Percentiles rank a stretch among this genome's conserved stretches.
Conservation (phyloP, 2,797 vertebrate species). For the Rhabdomys pumilio region DNA sequence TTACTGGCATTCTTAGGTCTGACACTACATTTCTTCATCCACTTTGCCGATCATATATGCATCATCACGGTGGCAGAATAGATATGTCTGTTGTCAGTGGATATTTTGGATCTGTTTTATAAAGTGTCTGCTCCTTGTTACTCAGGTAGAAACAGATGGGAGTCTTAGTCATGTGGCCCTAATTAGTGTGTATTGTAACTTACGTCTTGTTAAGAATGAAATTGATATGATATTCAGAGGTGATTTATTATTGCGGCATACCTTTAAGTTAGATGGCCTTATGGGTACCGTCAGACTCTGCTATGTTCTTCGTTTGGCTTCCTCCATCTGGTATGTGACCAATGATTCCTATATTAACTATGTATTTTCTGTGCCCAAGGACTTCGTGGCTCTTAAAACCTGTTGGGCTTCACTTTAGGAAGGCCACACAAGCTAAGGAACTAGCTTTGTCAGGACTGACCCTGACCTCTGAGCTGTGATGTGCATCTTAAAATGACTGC, state of each 20-base stretch:
- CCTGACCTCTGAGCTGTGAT: neutral
- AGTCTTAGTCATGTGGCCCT: neutral
- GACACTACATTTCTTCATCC: conserved; percentile 23
- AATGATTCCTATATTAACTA: neutral
- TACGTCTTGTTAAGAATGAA: neutral
- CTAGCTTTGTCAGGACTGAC: neutral
- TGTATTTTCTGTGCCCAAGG: neutral
- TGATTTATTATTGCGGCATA: neutral
- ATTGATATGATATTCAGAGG: neutral
- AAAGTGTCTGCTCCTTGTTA: neutral
- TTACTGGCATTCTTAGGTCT: conserved; percentile 69
- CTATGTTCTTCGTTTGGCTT: neutral
- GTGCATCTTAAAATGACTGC: neutral
- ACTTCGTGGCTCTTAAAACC: neutral
- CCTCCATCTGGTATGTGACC: neutral
- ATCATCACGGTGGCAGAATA: neutral
- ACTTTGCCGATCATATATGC: conserved; percentile 28
- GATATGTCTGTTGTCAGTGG: conserved; percentile 5
- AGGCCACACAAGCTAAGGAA: neutral
- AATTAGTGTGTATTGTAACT: neutral
- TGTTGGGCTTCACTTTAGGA: neutral
- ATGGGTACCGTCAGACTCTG: neutral
- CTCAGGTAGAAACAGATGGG: neutral
- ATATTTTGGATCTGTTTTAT: conserved; percentile 46
- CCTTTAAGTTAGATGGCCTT: neutral